Conservation (phyloP, 2,113 vertebrate species). For the Chaenogobius annularis region DNA sequence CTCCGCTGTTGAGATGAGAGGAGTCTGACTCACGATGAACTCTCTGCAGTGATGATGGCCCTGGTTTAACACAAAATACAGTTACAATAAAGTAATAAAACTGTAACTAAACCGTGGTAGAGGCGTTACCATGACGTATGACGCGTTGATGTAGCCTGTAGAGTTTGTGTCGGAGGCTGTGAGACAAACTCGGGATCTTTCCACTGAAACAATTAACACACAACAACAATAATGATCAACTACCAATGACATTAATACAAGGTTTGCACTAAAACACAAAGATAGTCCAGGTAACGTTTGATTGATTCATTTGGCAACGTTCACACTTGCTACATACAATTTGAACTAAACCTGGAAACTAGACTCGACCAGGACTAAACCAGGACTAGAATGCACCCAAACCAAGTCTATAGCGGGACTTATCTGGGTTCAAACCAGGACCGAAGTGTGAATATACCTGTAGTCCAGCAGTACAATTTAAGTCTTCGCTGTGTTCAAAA, state of each 20-base stretch:
- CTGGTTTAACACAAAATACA: constrained; percentile 62
- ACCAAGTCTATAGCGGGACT: too few relatives aligned
- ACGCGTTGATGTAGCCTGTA: constrained; percentile 95
- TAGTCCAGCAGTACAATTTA: too few relatives aligned
- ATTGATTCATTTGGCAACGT: too few relatives aligned
- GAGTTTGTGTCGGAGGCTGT: constrained; percentile 82
- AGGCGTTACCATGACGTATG: constrained; percentile 83
- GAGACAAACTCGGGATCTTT: constrained; percentile 91
- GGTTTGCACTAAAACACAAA: too few relatives aligned
- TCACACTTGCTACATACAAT: not conserved
- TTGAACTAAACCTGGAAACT: not conserved
- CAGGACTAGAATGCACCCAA: not conserved
- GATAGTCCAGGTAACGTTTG: too few relatives aligned
- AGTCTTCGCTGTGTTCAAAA: too few relatives aligned
- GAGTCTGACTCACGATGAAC: constrained; percentile 93
- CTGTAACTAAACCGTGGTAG: not conserved
- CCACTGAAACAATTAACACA: constrained; percentile 78
- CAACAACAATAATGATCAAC: too few relatives aligned
- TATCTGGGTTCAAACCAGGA: too few relatives aligned
- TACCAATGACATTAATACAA: too few relatives aligned
- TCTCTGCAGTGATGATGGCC: constrained; percentile 88
- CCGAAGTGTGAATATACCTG: too few relatives aligned
- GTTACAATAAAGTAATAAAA: not conserved
- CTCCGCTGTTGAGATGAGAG: constrained; percentile 87
- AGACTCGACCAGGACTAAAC: not conserved